Conservation (phyloP, 2,888 invertebrate genomes). For the Automeris io region DNA sequence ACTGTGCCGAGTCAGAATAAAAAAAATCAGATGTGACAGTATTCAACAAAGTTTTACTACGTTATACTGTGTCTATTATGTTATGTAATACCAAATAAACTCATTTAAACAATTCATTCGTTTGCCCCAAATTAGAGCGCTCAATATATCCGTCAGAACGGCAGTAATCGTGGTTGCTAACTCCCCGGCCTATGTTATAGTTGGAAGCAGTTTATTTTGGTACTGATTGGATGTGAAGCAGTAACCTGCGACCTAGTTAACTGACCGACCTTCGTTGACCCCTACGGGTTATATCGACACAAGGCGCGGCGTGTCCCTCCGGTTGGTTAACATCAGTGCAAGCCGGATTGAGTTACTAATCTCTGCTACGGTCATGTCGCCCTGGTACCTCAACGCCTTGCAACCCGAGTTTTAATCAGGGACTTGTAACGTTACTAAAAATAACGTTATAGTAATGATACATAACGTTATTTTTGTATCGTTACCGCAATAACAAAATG, state of each 20-base stretch:
- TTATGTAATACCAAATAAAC: not conserved
- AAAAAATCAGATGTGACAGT: too few relatives aligned
- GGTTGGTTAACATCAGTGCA: not conserved
- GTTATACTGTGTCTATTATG: too few relatives aligned
- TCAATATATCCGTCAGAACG: not conserved
- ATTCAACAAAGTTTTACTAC: too few relatives aligned
- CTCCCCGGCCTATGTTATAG: not conserved
- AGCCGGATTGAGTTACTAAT: constrained; percentile 1
- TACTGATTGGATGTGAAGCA: constrained; percentile 39
- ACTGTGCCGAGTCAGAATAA: too few relatives aligned
- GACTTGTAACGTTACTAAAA: too few relatives aligned
- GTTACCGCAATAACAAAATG: too few relatives aligned
- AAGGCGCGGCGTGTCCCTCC: constrained; percentile 22
- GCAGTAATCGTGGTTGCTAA: constrained; percentile 2
- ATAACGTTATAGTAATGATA: too few relatives aligned
- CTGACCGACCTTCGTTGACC: constrained; percentile 66
- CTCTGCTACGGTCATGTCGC: constrained; percentile 15
- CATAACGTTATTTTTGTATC: too few relatives aligned
- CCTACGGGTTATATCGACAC: constrained; percentile 54
- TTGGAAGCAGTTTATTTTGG: constrained; percentile 50
- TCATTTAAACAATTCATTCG: not conserved
- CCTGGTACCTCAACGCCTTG: constrained; percentile 18
- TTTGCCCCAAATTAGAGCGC: too few relatives aligned
- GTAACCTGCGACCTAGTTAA: constrained; percentile 63
- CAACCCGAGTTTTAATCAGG: too few relatives aligned